Base-by-base conservation (phyloP, 2,888 invertebrate genomes). In the Amblyjoppa fuscipennis region DNA sequence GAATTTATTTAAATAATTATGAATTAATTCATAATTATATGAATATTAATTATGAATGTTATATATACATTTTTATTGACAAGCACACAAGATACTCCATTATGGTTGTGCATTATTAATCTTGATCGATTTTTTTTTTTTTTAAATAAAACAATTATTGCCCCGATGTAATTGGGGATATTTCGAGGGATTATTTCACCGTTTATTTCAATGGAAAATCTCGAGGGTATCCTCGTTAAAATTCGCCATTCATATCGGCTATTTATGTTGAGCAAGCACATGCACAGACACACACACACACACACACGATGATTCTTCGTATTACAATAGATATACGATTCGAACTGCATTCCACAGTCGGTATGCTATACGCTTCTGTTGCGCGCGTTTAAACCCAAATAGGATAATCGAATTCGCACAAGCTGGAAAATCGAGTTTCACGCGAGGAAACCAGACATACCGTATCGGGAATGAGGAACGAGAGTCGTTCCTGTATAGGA, bases 351-450 rank as follows among this genome's bases (percentile, higher is more conserved):
- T 81, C 80, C 66, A 16, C 1, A n/a, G 53, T 66, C n/a, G 25
- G 11, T 81, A 59, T 56, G 51, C 31, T 7, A 49, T 16, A 49
- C 25, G 59, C 25, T 71, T 28, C 9, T 11, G 53, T 56, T 34
- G 16, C 66, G 53, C 49, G 49, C 25, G 75, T 56, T 84, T 56
- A 75, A 71, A 80, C 56, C 70, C 53, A 64, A 75, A 75, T 70
- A 64, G 28, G 41, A 70, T 64, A 84, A 64, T 76, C 45, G 34
- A 64, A 75, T 76, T 5, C 53, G 31, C 11, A 70, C 41, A 41
- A 80, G 64, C 61, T 70, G 70, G 79, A 75, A 79, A 79, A 79
- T 83, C 79, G 20, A 79, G 83, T 83, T 83, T 64, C 45, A 61
- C 28, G n/a, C 56, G 59, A 25, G 13, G 59, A 41, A 73, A 28